Percentiles rank a stretch among this genome's conserved stretches.
These are phyloP conservation scores for Caloenas nicobarica DNA, from an alignment of 2,113 vertebrate genomes.

Conservation along the genomic window DNA sequence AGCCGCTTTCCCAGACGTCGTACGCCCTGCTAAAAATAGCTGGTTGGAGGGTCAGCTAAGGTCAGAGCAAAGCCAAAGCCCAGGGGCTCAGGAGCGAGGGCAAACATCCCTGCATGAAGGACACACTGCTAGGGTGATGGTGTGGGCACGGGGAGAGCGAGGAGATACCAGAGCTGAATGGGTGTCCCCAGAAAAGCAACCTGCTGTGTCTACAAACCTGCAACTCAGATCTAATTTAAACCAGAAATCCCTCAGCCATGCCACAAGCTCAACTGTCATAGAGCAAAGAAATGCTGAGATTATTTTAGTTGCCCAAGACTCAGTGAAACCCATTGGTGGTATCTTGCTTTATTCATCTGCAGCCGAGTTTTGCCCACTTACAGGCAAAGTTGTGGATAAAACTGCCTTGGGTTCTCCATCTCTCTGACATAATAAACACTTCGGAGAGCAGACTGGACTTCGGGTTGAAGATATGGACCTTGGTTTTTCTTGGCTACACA, in stretches of 20 bases:
- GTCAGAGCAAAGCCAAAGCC: neutral
- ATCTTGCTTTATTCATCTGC: neutral
- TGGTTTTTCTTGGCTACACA: neutral
- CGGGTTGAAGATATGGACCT: rapidly evolving
- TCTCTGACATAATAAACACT: neutral
- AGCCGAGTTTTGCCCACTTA: neutral
- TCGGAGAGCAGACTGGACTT: neutral
- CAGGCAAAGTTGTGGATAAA: neutral
- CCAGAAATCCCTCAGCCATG: neutral
- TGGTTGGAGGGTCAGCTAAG: neutral
- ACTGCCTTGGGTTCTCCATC: neutral
- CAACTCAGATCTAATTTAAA: neutral
- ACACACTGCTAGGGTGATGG: neutral
- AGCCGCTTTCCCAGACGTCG: neutral
- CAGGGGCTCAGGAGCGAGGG: neutral
- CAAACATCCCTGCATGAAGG: neutral
- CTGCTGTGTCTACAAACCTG: neutral
- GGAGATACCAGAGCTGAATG: neutral
- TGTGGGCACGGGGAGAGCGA: rapidly evolving
- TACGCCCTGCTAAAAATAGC: conserved; percentile 20
- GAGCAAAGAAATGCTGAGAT: neutral
- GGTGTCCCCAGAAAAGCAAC: neutral
- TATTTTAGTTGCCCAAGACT: neutral
- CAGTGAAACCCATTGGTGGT: neutral
- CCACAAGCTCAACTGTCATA: neutral